Base-by-base conservation (phyloP, 2,113 vertebrate genomes). In the Sorex fumeus region DNA sequence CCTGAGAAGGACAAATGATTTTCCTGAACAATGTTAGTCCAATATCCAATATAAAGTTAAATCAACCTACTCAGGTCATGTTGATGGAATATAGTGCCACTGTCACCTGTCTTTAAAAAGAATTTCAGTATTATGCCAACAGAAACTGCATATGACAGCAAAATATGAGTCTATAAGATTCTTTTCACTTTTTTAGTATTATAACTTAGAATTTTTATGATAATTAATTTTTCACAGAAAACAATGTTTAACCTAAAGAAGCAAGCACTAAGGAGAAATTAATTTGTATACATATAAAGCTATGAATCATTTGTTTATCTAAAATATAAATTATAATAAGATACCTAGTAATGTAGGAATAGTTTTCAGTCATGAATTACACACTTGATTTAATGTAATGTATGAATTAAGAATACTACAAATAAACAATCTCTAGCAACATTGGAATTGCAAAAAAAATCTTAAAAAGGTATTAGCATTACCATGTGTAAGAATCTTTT, bases 31-130 rank as follows among this genome's bases (percentile, higher is more conserved):
- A 6, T 82, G 32, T 94, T 90, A 91, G 77, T 78, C 32, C 74
- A 18, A 81, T 94, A 90, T 78, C 77, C 47, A 74, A 82, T 87
- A 87, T 74, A 94, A 93, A 94, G 90, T 87, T 84, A 84, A 94
- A 81, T 91, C 62, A 84, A 47, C n/a, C 62, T 84, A 27, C 23
- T 40, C 62, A 50, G 72, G 77, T 90, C 78, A 84, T 53, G 45
- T 62, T 74, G 45, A 74, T 74, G 27, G 57, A 71, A 75, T 53
- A 70, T 6, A 57, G 25, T 66, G 30, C 27, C 15, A 70, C 12
- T 66, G 30, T 64, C 57, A 81, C 82, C 32, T 86, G 27, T 60
- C 18, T 93, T 89, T 82, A 78, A 76, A 84, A 64, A n/a, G 43
- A 79, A 91, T 93, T 87, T 88, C 27, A 88, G 30, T 25, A 66